Base-by-base conservation (phyloP, 2,888 invertebrate species). In the Candidula unifasciata region DNA sequence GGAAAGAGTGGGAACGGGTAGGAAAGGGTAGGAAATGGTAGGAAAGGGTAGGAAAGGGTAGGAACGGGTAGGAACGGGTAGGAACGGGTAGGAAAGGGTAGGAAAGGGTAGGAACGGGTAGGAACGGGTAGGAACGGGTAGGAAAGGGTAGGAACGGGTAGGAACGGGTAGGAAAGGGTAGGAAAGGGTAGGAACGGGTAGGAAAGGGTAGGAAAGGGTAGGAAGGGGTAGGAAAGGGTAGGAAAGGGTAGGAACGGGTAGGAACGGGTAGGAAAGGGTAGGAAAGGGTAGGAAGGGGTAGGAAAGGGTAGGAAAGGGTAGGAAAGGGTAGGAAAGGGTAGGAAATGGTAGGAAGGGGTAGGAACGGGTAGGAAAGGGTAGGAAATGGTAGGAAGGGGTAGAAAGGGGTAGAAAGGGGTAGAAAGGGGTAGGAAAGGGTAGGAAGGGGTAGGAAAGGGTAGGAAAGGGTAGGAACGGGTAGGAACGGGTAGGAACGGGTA, bases 181-280 rank as follows among this genome's bases (percentile, higher is more conserved):
- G 64, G 78, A 64, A 21, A 60, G 78, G 33, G 57, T 78, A 37
- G 33, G 68, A 33, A 52, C 21, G 44, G 64, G 69, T 54, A 54
- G 57, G 69, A 68, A 68, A 60, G 54, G 68, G 77, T 74, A 37
- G 30, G 74, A 54, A 66, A 64, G 64, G 52, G 66, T 27, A 44
- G 57, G 64, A 27, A 35, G 52, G 74, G 27, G 76, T 71, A 64
- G 27, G 74, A 30, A 64, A 30, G 66, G 27, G 79, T 30, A n/a
- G 30, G 79, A 21, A 73, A 35, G 64, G 64, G 82, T 73, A 77
- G 52, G 68, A 57, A 54, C 24, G 82, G 57, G 82, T 60, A 77
- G 57, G 76, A 68, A 54, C 44, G 66, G 44, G 82, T 73, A 77
- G 52, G 76, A 57, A 77, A 68, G 82, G 57, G 82, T 60, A 68